phyloP scores from a whole-genome alignment of 2,113 vertebrate genomes.

The Nanorana parkeri region DNA sequence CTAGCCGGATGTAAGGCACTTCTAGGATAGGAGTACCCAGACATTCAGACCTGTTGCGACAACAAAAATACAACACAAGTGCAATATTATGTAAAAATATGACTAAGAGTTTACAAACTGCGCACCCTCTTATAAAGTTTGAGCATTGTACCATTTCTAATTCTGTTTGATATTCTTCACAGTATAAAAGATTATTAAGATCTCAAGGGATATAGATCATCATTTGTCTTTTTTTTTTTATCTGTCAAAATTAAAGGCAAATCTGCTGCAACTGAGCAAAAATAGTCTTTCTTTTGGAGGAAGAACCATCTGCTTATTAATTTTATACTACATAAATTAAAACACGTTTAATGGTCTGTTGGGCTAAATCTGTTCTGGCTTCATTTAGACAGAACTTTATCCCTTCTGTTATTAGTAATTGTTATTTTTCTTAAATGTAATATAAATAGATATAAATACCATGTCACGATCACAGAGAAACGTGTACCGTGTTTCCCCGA shows the following conservation, averaged over 20 bases:
- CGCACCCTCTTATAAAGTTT: too few relatives aligned
- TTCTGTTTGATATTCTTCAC: too few relatives aligned
- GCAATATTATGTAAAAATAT: too few relatives aligned
- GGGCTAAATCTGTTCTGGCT: slow-evolving; percentile 8
- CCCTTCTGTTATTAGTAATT: neutral
- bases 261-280: slow-evolving; percentile 22
- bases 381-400: neutral
- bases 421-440: neutral
- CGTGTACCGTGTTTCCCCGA: too few relatives aligned
- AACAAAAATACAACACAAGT: too few relatives aligned
- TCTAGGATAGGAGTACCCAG: too few relatives aligned
- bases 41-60: too few relatives aligned
- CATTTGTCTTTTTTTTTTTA: neutral
- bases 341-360: slow-evolving; percentile 43
- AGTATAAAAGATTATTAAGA: neutral
- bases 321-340: slow-evolving; percentile 38
- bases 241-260: neutral
- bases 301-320: slow-evolving; percentile 39
- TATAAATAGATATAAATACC: too few relatives aligned
- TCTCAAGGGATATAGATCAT: neutral
- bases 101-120: too few relatives aligned
- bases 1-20: too few relatives aligned
- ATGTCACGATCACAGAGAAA: too few relatives aligned
- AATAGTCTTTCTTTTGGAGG: slow-evolving; percentile 28
- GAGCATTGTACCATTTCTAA: too few relatives aligned